Percentiles rank a stretch among this genome's conserved stretches.
Evolutionary conservation across 2,113 vertebrate species (phyloP).

Genomic region (Erythrocercus mccallii): DNA sequence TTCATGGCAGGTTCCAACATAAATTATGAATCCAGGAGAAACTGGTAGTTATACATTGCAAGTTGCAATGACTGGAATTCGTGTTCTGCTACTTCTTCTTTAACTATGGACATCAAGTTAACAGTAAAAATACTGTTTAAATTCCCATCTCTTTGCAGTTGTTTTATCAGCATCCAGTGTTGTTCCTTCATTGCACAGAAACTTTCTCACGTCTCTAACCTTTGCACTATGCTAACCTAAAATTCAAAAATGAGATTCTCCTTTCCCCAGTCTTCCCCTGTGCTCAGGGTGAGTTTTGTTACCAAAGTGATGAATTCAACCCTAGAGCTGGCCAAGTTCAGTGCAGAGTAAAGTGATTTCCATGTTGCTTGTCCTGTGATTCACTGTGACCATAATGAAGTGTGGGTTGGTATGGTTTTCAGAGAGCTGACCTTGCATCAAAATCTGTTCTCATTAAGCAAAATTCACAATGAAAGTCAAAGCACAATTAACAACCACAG

Average conservation of each 20-base stretch:
- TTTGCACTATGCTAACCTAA: background rate
- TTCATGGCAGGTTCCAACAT: conserved; percentile 19
- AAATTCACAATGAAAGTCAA: conserved; percentile 23
- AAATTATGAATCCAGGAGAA: conserved; percentile 52
- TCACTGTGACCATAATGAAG: background rate
- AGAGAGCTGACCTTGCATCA: conserved; percentile 2
- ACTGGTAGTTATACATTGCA: background rate
- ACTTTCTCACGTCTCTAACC: background rate
- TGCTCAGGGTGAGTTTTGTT: background rate
- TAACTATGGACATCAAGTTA: background rate
- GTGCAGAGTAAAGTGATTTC: background rate
- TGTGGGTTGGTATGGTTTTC: background rate
- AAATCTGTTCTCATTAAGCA: conserved; percentile 9
- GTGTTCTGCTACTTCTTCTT: background rate
- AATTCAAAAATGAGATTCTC: background rate
- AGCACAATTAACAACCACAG: conserved; percentile 19
- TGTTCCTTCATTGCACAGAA: background rate
- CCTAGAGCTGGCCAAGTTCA: background rate
- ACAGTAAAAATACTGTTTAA: background rate
- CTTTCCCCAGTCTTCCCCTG: background rate
- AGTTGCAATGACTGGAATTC: background rate
- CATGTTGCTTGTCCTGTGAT: background rate
- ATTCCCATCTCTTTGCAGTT: background rate
- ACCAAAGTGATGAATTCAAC: background rate
- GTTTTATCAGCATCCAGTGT: background rate